A percentile compares a stretch with the other conserved stretches of the same genome.
Conservation (phyloP, 2,797 vertebrate species). For the Enteromius paludinosus region DNA sequence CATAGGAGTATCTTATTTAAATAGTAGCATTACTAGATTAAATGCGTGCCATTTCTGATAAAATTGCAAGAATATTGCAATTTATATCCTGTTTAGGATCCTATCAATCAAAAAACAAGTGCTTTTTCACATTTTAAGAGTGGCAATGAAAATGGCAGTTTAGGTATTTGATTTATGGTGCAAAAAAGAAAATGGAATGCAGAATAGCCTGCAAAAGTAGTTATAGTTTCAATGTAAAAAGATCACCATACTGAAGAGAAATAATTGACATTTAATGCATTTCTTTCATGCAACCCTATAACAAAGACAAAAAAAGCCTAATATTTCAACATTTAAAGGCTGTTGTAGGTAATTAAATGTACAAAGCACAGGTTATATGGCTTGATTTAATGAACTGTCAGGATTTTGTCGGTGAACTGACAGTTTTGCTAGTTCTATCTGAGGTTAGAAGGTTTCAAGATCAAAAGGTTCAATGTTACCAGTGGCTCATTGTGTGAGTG, state of each 20-base stretch:
- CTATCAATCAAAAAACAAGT: neutral
- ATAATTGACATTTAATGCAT: neutral
- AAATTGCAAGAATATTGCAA: neutral
- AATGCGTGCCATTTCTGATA: neutral
- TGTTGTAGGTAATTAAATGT: neutral
- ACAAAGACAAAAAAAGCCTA: neutral
- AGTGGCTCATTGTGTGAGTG: slow-evolving; percentile 12
- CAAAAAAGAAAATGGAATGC: neutral
- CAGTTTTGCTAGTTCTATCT: neutral
- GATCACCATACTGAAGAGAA: neutral
- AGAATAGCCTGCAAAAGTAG: neutral
- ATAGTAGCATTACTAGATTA: neutral
- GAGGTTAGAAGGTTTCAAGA: slow-evolving; percentile 18
- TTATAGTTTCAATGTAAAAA: neutral
- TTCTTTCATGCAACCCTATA: neutral
- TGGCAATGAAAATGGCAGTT: neutral
- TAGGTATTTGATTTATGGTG: neutral
- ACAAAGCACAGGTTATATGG: neutral
- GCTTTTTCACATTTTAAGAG: neutral
- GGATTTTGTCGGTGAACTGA: neutral
- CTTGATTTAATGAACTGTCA: neutral
- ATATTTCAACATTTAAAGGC: slow-evolving; percentile 2
- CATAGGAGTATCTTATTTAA: neutral
- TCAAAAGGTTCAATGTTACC: slow-evolving; percentile 9
- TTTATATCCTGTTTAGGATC: neutral